Evolutionary conservation across 2,797 vertebrate species (phyloP).

Genomic region (Xenops minutus): DNA sequence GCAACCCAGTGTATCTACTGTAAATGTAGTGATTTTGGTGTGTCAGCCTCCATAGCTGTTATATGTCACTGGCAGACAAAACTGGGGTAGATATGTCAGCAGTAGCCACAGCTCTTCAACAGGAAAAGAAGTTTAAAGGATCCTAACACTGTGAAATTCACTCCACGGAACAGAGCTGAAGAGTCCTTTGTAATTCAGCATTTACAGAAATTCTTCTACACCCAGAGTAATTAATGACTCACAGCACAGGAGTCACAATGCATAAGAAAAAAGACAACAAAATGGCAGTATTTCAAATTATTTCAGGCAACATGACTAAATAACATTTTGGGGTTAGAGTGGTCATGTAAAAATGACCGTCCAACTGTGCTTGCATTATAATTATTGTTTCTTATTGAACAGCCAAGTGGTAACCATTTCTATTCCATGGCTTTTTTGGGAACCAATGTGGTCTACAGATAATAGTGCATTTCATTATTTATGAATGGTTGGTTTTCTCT

Average conservation of each 20-base stretch:
- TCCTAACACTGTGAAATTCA: not conserved
- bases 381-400: not conserved
- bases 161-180: not conserved
- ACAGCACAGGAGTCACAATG: not conserved
- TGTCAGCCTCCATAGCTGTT: not conserved
- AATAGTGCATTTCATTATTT: not conserved
- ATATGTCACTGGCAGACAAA: not conserved
- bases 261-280: not conserved
- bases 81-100: not conserved
- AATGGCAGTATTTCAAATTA: not conserved
- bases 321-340: not conserved
- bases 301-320: not conserved
- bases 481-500: not conserved
- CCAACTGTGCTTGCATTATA: not conserved
- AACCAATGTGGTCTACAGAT: not conserved
- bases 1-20: not conserved
- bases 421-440: not conserved
- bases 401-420: not conserved
- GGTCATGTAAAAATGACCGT: not conserved
- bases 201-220: not conserved
- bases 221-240: not conserved
- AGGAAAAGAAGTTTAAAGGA: not conserved
- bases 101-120: not conserved
- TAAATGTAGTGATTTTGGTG: not conserved
- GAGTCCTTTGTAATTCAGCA: not conserved